These are phyloP conservation scores for Drosophila mojavensis DNA, from an alignment of 1,140 invertebrate genomes.

Conservation along the genomic window DNA sequence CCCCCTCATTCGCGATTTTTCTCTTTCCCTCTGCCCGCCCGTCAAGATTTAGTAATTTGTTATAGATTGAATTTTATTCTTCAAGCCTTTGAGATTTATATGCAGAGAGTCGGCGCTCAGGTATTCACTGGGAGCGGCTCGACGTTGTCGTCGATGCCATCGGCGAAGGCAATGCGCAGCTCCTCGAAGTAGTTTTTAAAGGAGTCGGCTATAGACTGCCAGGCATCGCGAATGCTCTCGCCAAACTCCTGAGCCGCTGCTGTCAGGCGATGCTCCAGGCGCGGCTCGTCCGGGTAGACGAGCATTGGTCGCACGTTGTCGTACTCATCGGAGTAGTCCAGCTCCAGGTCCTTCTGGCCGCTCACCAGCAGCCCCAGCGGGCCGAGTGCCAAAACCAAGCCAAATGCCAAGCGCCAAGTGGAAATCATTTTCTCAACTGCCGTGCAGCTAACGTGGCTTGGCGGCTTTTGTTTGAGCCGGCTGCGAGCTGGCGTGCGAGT, in stretches of 20 bases:
- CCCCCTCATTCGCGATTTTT: too few relatives aligned
- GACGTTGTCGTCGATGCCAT: conserved; percentile 12
- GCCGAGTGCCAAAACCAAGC: conserved; percentile 9
- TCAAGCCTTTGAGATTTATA: not conserved
- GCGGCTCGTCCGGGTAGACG: conserved; percentile 58
- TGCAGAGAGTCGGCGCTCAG: not conserved
- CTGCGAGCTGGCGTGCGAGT: not conserved
- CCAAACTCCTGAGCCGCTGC: conserved; percentile 53
- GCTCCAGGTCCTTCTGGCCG: conserved; percentile 28
- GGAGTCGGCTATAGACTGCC: conserved; percentile 65
- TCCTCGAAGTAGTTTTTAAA: conserved; percentile 58
- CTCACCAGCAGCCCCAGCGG: conserved; percentile 1
- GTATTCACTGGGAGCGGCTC: conserved; percentile 10
- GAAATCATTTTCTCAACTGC: conserved; percentile 56
- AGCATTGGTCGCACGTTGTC: conserved; percentile 65
- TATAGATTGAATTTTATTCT: not conserved
- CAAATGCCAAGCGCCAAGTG: conserved; percentile 8
- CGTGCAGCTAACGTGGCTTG: not conserved
- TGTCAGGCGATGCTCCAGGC: conserved; percentile 50
- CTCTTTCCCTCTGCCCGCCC: too few relatives aligned
- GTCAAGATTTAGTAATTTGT: too few relatives aligned
- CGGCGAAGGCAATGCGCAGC: conserved; percentile 43
- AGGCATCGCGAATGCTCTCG: conserved; percentile 54
- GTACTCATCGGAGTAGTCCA: conserved; percentile 70
- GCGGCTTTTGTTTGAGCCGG: conserved; percentile 50